Conservation (phyloP, 2,113 vertebrate species). For the Illadopsis cleaveri region DNA sequence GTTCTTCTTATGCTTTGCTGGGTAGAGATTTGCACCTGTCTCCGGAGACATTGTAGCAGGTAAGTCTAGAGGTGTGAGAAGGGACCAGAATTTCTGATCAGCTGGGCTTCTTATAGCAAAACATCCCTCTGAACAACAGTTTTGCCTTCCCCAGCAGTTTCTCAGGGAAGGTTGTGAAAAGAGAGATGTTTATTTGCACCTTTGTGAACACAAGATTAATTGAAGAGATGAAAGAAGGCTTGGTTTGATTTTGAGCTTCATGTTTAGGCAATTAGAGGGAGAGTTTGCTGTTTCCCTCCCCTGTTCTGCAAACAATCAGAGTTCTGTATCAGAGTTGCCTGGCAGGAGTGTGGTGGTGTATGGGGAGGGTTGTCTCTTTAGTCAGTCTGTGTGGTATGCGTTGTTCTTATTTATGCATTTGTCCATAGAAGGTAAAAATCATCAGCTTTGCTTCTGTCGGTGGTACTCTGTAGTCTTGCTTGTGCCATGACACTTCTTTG, state of each 20-base stretch:
- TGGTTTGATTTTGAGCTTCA: neutral
- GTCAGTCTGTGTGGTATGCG: neutral
- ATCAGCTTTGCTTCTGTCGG: neutral
- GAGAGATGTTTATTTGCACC: neutral
- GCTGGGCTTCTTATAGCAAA: neutral
- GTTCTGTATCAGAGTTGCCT: neutral
- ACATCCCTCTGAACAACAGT: neutral
- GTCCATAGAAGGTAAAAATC: neutral
- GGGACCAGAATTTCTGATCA: neutral
- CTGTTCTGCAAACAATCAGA: neutral
- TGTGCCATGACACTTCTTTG: neutral
- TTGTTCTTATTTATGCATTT: neutral
- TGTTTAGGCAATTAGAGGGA: neutral
- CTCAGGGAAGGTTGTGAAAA: neutral
- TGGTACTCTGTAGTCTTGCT: neutral
- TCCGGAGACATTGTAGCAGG: neutral
- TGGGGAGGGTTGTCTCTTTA: neutral
- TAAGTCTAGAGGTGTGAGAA: conserved; percentile 46
- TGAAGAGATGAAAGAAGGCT: neutral
- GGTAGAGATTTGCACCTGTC: conserved; percentile 58
- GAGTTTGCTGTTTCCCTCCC: neutral
- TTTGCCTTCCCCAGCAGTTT: neutral
- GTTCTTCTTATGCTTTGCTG: conserved; percentile 31
- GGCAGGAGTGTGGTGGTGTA: neutral
- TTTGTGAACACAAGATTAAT: neutral